These are phyloP conservation scores for Drosophila trichaetosa DNA, from an alignment of 2,888 invertebrate species.

Conservation along the genomic window DNA sequence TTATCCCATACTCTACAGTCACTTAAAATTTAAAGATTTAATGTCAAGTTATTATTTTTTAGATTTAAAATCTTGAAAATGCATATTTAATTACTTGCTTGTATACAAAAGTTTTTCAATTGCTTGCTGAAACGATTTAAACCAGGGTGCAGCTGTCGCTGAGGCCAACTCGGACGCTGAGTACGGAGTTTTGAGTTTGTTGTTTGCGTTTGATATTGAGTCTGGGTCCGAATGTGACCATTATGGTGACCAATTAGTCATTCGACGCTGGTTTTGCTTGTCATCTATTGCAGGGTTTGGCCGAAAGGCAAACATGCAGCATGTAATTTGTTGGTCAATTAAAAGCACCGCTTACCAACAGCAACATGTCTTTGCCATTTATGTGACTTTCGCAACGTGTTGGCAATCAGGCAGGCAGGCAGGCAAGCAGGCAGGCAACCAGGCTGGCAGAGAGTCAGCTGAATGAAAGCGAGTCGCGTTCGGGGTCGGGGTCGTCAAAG, in stretches of 20 bases:
- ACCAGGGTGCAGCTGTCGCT: conserved; percentile 39
- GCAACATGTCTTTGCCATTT: conserved; percentile 69
- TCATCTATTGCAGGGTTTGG: conserved; percentile 77
- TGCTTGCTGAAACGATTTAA: conserved; percentile 3
- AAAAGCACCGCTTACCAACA: conserved; percentile 73
- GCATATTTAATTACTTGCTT: not conserved
- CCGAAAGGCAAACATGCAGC: conserved; percentile 68
- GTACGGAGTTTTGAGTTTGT: conserved; percentile 13
- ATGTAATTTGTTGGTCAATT: conserved; percentile 79
- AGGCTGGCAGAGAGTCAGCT: conserved; percentile 4
- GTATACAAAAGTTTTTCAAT: not conserved
- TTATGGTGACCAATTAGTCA: conserved; percentile 79
- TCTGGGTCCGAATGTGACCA: conserved; percentile 61
- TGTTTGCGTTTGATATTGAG: conserved; percentile 15
- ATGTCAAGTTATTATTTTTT: not conserved
- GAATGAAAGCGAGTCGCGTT: conserved; percentile 69
- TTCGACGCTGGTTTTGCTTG: conserved; percentile 73
- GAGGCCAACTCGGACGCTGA: conserved; percentile 11
- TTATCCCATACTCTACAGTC: not conserved
- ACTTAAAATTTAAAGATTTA: not conserved
- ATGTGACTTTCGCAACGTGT: conserved; percentile 61
- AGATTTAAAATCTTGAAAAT: not conserved
- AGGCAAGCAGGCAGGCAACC: not conserved
- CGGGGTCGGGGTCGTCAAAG: conserved; percentile 42
- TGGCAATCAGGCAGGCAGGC: conserved; percentile 17